A percentile compares a stretch with the other conserved stretches of the same genome.
phyloP scores from a whole-genome alignment of 2,888 invertebrate species.

The Lasioglossum pauxillum region DNA sequence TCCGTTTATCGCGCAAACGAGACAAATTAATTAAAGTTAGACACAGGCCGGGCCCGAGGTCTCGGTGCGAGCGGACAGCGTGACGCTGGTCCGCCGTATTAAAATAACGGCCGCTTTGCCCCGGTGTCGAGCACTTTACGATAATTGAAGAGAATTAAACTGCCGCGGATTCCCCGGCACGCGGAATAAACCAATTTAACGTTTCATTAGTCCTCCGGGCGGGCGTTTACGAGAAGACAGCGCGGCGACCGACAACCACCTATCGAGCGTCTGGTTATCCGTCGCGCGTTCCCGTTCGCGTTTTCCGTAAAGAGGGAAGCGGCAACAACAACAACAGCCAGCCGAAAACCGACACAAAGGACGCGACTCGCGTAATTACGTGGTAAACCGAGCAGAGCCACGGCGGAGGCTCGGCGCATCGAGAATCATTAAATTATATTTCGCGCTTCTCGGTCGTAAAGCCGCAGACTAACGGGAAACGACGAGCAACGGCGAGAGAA shows the following conservation, averaged over 20 bases:
- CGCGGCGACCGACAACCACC: background rate
- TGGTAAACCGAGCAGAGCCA: background rate
- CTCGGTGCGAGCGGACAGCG: background rate
- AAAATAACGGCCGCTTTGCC: slow-evolving; percentile 57
- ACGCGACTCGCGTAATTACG: slow-evolving; percentile 8
- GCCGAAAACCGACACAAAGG: slow-evolving; percentile 18
- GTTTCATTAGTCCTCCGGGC: slow-evolving; percentile 66
- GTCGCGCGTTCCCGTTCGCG: background rate
- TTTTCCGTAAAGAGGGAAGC: background rate
- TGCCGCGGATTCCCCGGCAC: slow-evolving; percentile 48
- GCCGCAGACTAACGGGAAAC: background rate
- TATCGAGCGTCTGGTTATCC: slow-evolving; percentile 13
- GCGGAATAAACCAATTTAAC: slow-evolving; percentile 63
- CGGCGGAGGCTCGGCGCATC: slow-evolving; percentile 45
- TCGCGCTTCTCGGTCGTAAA: slow-evolving; percentile 63
- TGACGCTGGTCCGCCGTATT: slow-evolving; percentile 43
- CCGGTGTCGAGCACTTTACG: slow-evolving; percentile 52
- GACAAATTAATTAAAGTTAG: slow-evolving; percentile 65
- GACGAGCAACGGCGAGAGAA: background rate
- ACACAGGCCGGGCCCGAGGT: slow-evolving; percentile 9
- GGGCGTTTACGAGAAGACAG: slow-evolving; percentile 34
- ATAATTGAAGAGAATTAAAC: slow-evolving; percentile 65
- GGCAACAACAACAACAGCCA: background rate
- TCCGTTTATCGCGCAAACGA: slow-evolving; percentile 64
- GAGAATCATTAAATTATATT: slow-evolving; percentile 73